Evolutionary conservation across 2,113 vertebrate species (phyloP).

Genomic region (Phalacrocorax carbo): DNA sequence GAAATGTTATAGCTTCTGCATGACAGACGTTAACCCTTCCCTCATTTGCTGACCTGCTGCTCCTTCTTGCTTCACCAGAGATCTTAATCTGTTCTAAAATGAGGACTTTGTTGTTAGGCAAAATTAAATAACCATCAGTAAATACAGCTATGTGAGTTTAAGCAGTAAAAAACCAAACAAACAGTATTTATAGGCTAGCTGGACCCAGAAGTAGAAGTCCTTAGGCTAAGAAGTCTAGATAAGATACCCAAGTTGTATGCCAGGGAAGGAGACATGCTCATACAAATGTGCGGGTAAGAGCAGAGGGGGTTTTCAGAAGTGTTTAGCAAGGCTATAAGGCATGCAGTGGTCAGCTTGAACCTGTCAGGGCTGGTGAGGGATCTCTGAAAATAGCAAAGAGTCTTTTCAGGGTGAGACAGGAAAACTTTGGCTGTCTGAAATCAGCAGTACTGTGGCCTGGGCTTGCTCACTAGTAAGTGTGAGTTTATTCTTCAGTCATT

Average conservation of each 20-base stretch:
- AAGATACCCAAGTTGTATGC: background rate
- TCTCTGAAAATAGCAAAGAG: fast-evolving
- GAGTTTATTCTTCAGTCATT: background rate
- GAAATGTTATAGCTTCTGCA: background rate
- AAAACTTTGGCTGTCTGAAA: background rate
- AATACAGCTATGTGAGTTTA: background rate
- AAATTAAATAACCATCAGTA: background rate
- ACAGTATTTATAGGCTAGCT: background rate
- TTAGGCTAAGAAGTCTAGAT: background rate
- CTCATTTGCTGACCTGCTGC: background rate
- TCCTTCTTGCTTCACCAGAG: background rate
- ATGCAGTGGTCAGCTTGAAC: fast-evolving
- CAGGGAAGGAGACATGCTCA: fast-evolving
- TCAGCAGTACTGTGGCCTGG: background rate
- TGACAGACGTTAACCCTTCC: background rate
- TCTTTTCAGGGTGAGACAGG: background rate
- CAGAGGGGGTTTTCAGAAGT: background rate
- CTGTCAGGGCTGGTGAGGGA: too few species aligned
- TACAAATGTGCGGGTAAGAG: too few species aligned
- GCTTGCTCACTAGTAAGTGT: background rate
- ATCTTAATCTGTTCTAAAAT: background rate
- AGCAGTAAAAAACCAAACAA: background rate
- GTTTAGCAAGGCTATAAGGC: background rate
- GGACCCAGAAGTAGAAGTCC: background rate
- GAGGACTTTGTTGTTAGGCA: background rate